Evolutionary conservation across 2,113 vertebrate species (phyloP), one percentile per base, ranked within the genome.

Genomic region (Paramormyrops kingsleyae): DNA sequence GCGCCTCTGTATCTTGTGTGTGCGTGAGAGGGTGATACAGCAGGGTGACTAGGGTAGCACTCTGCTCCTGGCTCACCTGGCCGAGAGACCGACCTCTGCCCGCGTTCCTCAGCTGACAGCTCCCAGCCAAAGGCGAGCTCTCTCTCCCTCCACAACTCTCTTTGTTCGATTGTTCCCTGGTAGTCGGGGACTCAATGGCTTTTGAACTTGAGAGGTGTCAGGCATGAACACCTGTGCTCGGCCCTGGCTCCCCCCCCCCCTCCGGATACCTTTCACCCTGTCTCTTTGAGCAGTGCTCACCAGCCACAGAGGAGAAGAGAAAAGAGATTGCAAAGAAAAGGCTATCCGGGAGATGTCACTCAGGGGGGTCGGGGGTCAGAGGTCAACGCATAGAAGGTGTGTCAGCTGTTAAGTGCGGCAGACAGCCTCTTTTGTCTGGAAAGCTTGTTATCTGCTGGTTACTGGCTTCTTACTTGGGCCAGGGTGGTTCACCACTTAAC

Each of bases 391-490:
- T 92, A 93, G 94, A 93, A 94, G 94, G 93, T 90, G 93, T 96
- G 96, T 96, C 96, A 95, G 95, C 95, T 96, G 96, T 96, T 96
- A 96, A 96, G 95, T 96, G 95, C 95, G 92, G 93, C 93, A 96
- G 94, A 94, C 95, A 94, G 92, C 92, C 89, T 88, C 90, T 46
- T 86, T 88, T 88, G 87, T 88, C 17, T 27, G 92, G 92, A 93
- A 92, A 90, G 88, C 90, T 94, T 93, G 94, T 94, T 95, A 92
- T 93, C 94, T 92, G 92, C 92, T 93, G 93, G 92, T 93, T 92
- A 88, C 8, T 90, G 92, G 91, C 91, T 92, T 92, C 94, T 94
- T 89, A 95, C 94, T 95, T 94, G 95, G 44, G 91, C 59, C 94
- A 95, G 95, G 95, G 94, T 96, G 94, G 93, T 92, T 91, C 92